Conservation (phyloP, 2,888 invertebrate genomes). For the Lochmaea capreae region DNA sequence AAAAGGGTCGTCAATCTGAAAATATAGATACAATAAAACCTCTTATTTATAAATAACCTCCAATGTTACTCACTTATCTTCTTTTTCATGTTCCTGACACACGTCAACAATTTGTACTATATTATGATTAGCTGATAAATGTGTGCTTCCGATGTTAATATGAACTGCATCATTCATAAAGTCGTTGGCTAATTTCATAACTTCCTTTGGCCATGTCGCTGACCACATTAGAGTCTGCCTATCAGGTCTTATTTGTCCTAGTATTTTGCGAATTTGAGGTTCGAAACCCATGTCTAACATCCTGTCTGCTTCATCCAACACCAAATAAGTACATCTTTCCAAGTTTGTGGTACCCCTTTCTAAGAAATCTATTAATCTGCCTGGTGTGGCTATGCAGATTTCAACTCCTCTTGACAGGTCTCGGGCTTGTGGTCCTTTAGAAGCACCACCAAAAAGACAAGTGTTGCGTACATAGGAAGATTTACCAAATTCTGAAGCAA, state of each 20-base stretch:
- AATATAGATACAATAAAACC: conserved; percentile 41
- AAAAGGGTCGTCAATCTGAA: conserved; percentile 77
- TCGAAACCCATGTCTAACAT: conserved; percentile 99
- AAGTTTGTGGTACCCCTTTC: conserved; percentile 79
- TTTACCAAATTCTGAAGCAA: conserved; percentile 85
- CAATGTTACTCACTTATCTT: conserved; percentile 63
- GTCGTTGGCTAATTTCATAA: conserved; percentile 89
- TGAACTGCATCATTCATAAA: conserved; percentile 91
- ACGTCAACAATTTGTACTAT: conserved; percentile 89
- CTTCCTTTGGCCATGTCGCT: conserved; percentile 98
- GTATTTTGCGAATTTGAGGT: conserved; percentile 93
- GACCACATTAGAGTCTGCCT: conserved; percentile 98
- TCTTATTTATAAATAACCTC: neutral
- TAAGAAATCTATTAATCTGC: conserved; percentile 84
- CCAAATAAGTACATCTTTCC: conserved; percentile 84
- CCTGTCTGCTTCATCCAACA: conserved; percentile 95
- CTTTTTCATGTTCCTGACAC: conserved; percentile 88
- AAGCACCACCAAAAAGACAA: conserved; percentile 93
- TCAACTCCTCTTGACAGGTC: conserved; percentile 80
- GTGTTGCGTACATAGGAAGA: conserved; percentile 84
- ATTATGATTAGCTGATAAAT: conserved; percentile 90
- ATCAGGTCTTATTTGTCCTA: conserved; percentile 92
- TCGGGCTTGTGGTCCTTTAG: conserved; percentile 83
- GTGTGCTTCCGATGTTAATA: conserved; percentile 90
- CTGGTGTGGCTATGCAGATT: conserved; percentile 90